These are phyloP conservation scores for Labia minor DNA, from an alignment of 2,888 invertebrate species.

Conservation along the genomic window DNA sequence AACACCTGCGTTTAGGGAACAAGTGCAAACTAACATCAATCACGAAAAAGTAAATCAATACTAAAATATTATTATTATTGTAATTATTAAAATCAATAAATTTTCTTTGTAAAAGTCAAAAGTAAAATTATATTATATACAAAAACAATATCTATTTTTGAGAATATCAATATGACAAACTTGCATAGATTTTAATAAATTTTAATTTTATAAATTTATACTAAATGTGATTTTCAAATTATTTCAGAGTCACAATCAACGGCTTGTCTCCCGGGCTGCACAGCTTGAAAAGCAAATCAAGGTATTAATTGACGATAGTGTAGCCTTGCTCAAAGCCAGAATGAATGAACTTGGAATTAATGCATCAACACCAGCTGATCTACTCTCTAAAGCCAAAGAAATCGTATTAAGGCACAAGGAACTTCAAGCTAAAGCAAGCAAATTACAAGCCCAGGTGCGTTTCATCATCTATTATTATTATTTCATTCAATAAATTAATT, in stretches of 20 bases:
- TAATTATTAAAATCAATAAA: neutral
- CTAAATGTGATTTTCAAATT: conserved; percentile 24
- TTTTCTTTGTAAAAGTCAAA: neutral
- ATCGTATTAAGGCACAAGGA: conserved; percentile 89
- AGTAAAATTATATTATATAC: neutral
- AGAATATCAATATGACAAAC: neutral
- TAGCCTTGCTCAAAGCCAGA: conserved; percentile 72
- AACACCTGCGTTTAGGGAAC: conserved; percentile 58
- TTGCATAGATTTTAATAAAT: neutral
- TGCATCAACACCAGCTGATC: conserved; percentile 72
- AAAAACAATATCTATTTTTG: neutral
- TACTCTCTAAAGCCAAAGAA: conserved; percentile 77
- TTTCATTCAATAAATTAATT: neutral
- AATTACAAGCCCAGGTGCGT: conserved; percentile 70
- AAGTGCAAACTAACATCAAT: conserved; percentile 52
- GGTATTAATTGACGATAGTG: conserved; percentile 83
- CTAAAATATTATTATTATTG: conserved; percentile 15
- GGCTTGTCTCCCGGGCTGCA: conserved; percentile 70
- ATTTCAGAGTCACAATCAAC: conserved; percentile 62
- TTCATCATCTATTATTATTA: conserved; percentile 25
- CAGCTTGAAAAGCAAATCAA: conserved; percentile 88
- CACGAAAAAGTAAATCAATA: conserved; percentile 67
- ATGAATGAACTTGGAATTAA: conserved; percentile 87
- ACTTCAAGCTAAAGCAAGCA: conserved; percentile 76
- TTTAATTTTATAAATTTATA: neutral